These are phyloP conservation scores for Calyptomena viridis DNA, from an alignment of 2,113 vertebrate genomes.

Conservation along the genomic window DNA sequence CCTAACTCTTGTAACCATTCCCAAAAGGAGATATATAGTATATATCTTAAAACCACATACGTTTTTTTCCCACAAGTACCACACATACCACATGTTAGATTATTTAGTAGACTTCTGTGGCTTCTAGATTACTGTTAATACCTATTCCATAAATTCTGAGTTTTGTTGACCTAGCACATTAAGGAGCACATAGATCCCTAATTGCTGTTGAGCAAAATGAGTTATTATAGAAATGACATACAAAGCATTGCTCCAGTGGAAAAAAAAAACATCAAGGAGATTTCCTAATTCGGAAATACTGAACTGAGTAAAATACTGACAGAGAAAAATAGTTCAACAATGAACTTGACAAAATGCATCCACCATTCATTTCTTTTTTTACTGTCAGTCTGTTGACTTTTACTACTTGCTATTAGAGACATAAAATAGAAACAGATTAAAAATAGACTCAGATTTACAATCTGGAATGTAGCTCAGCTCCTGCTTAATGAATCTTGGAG, in stretches of 20 bases:
- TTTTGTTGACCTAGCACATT: not conserved
- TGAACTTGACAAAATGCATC: not conserved
- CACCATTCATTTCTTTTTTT: not conserved
- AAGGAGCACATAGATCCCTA: not conserved
- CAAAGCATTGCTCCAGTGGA: not conserved
- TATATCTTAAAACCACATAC: not conserved
- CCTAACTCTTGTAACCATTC: not conserved
- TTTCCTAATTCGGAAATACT: not conserved
- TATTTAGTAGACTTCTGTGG: not conserved
- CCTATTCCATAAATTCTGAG: not conserved
- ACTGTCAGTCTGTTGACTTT: not conserved
- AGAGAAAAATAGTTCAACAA: not conserved
- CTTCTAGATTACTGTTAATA: not conserved
- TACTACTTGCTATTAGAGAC: not conserved
- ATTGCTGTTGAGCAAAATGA: not conserved
- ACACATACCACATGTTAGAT: not conserved
- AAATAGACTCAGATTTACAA: not conserved
- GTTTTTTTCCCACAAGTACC: not conserved
- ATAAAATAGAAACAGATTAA: not conserved
- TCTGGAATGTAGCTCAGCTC: not conserved
- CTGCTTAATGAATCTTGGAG: not conserved
- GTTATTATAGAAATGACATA: not conserved
- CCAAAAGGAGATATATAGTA: not conserved
- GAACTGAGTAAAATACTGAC: no score
- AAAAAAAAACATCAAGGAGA: not conserved